Percentiles rank a stretch among this genome's conserved stretches.
Evolutionary conservation across 2,113 vertebrate genomes (phyloP).

Genomic region (Sardina pilchardus): DNA sequence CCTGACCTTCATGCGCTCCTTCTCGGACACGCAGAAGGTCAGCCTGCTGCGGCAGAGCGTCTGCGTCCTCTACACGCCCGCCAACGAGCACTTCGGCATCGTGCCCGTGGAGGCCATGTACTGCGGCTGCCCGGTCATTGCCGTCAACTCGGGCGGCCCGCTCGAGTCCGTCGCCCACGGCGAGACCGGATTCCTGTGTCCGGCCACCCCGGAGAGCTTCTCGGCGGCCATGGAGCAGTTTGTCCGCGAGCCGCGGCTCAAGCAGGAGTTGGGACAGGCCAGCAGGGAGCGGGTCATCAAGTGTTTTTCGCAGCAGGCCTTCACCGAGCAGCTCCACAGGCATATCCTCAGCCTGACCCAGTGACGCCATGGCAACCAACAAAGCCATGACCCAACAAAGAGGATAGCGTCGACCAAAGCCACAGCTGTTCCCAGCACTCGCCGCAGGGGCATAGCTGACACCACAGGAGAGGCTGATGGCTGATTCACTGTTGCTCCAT

Average conservation of each 20-base stretch:
- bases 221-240: conserved; percentile 87
- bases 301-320: conserved; percentile 88
- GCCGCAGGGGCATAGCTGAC: background rate
- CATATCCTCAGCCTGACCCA: conserved; percentile 78
- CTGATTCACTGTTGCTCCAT: background rate
- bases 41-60: conserved; percentile 77
- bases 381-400: background rate
- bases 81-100: conserved; percentile 95
- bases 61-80: conserved; percentile 93
- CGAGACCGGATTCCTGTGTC: conserved; percentile 88
- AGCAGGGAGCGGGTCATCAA: conserved; percentile 83
- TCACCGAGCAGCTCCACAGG: conserved; percentile 83
- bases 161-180: conserved; percentile 85
- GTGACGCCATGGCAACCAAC: conserved; percentile 55
- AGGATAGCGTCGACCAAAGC: background rate
- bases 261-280: conserved; percentile 83
- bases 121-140: conserved; percentile 87
- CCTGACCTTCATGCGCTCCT: conserved; percentile 88
- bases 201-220: conserved; percentile 79
- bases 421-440: background rate
- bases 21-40: conserved; percentile 87
- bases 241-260: conserved; percentile 79
- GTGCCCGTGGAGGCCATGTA: conserved; percentile 98
- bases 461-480: too few relatives aligned
- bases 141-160: conserved; percentile 91